Conservation (phyloP, 2,113 vertebrate species). For the Lasiurus cinereus region DNA sequence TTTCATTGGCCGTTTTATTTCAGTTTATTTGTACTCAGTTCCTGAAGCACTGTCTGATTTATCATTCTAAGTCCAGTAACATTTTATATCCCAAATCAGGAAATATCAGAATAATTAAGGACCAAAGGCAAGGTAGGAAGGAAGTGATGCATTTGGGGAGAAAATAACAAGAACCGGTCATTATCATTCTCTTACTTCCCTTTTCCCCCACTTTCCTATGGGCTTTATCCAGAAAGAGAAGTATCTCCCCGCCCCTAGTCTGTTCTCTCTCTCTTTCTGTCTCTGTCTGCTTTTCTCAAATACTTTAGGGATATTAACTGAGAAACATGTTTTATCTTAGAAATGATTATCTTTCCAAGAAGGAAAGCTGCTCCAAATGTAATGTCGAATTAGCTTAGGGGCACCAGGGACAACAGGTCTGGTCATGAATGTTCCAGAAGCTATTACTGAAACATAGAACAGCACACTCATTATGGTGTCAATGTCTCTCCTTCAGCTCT, state of each 20-base stretch:
- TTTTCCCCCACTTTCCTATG: neutral
- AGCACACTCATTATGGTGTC: neutral
- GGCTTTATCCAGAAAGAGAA: neutral
- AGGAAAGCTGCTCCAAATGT: conserved; percentile 43
- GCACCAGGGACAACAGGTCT: conserved; percentile 24
- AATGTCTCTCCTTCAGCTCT: conserved; percentile 56
- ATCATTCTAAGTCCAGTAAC: neutral
- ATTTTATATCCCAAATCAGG: neutral
- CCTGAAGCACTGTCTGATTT: neutral
- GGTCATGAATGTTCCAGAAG: conserved; percentile 48
- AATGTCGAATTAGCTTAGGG: conserved; percentile 48
- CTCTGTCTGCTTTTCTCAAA: neutral
- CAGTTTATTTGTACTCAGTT: neutral
- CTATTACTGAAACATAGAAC: conserved; percentile 34
- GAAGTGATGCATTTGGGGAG: neutral
- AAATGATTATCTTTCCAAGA: conserved; percentile 45
- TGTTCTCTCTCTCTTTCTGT: neutral
- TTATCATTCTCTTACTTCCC: neutral
- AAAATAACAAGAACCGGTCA: neutral
- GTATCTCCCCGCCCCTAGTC: neutral
- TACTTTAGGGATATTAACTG: neutral
- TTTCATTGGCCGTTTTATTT: neutral
- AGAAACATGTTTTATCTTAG: conserved; percentile 51
- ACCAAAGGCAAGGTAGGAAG: neutral
- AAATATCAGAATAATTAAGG: neutral